phyloP scores from a whole-genome alignment of 2,113 vertebrate genomes.

The Mandrillus leucophaeus region DNA sequence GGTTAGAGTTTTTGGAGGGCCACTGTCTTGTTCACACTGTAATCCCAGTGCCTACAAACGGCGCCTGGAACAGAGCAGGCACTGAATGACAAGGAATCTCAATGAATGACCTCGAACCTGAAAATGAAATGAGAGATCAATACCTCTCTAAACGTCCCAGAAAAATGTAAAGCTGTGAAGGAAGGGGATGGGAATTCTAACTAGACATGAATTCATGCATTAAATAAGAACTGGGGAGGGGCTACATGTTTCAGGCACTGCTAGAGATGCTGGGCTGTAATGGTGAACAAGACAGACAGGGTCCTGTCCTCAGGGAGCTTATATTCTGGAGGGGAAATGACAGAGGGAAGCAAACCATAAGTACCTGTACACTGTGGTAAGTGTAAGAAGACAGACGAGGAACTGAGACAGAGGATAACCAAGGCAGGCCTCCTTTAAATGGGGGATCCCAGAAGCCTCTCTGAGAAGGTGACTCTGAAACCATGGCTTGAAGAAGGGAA shows the following conservation, averaged over 20 bases:
- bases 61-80: background rate
- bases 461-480: background rate
- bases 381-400: background rate
- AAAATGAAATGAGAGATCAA: background rate
- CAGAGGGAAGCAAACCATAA: background rate
- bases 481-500: background rate
- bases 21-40: background rate
- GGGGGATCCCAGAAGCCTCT: background rate
- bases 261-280: rapidly evolving
- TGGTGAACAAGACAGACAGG: background rate
- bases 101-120: background rate
- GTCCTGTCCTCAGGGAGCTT: background rate
- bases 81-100: background rate
- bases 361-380: rapidly evolving
- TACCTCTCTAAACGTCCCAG: background rate
- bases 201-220: background rate
- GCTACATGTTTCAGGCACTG: background rate
- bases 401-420: background rate
- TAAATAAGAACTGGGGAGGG: background rate
- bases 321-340: background rate
- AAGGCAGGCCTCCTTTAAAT: background rate
- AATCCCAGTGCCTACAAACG: too few species aligned
- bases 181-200: background rate
- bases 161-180: background rate
- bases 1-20: background rate